A percentile compares a stretch with the other conserved stretches of the same genome.
Conservation (phyloP, 2,113 vertebrate genomes). For the Hystrix cristata region DNA sequence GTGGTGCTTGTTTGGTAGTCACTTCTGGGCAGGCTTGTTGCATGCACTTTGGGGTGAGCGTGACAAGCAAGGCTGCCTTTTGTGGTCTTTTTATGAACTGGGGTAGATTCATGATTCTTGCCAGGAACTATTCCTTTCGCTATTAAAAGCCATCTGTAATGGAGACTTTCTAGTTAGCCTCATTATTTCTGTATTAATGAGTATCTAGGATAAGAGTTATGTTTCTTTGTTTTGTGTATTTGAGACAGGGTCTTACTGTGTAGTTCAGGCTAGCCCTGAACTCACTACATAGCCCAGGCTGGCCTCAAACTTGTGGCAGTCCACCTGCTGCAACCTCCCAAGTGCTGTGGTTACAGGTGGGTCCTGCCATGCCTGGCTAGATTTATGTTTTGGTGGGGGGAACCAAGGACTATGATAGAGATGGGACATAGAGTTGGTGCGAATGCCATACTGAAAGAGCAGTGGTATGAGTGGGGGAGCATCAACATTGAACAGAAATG, state of each 20-base stretch:
- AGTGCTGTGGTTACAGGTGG: not conserved
- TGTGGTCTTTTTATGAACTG: not conserved
- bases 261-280: not conserved
- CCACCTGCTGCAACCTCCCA: not conserved
- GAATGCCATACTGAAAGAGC: not conserved
- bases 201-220: not conserved
- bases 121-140: conserved; percentile 10
- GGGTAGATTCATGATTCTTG: not conserved
- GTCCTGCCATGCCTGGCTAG: not conserved
- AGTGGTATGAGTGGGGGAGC: not conserved
- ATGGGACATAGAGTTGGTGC: not conserved
- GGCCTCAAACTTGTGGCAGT: not conserved
- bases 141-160: not conserved
- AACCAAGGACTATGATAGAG: not conserved
- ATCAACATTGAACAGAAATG: not conserved
- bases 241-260: not conserved
- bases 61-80: not conserved
- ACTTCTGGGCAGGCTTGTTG: not conserved
- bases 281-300: not conserved
- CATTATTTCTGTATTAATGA: not conserved
- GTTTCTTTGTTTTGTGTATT: not conserved
- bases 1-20: not conserved
- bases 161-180: not conserved
- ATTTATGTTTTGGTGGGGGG: not conserved
- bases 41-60: not conserved